Conservation (phyloP, 2,797 vertebrate species). For the Danio choprae region DNA sequence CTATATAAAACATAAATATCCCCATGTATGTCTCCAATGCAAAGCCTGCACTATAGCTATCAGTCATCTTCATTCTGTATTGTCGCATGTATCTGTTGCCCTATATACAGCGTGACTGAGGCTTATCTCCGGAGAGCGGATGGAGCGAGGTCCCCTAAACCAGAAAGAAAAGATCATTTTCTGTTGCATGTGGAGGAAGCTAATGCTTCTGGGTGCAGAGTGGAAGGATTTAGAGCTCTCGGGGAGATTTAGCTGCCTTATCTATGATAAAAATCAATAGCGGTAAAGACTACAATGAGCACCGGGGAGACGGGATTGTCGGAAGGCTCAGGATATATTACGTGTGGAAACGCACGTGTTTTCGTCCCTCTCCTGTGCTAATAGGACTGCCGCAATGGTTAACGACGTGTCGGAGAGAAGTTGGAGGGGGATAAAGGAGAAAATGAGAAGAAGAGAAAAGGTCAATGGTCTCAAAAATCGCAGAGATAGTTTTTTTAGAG, state of each 20-base stretch:
- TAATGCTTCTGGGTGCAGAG: constrained; percentile 46
- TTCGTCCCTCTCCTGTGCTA: constrained; percentile 13
- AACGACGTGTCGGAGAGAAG: constrained; percentile 28
- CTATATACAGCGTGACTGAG: constrained; percentile 7
- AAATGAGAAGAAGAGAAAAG: constrained; percentile 24
- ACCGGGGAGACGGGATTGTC: constrained; percentile 35
- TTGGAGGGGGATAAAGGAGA: not conserved
- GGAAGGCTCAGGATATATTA: constrained; percentile 24
- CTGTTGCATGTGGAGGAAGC: constrained; percentile 46
- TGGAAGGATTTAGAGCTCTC: constrained; percentile 55
- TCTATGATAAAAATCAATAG: constrained; percentile 60
- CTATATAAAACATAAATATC: not conserved
- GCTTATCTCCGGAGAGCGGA: constrained; percentile 30
- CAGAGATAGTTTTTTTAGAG: constrained; percentile 33
- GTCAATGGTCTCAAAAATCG: constrained; percentile 17
- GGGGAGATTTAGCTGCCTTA: constrained; percentile 55
- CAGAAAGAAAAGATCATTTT: constrained; percentile 52
- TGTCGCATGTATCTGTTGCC: not conserved
- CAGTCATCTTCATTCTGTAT: constrained; percentile 5
- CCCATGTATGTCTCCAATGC: not conserved
- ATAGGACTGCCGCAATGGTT: constrained; percentile 41
- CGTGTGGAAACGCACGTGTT: constrained; percentile 34
- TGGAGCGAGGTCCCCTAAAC: constrained; percentile 20
- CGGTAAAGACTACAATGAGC: constrained; percentile 54
- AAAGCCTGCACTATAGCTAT: not conserved